Evolutionary conservation across 2,888 invertebrate genomes (phyloP).

Genomic region (Selenia dentaria): DNA sequence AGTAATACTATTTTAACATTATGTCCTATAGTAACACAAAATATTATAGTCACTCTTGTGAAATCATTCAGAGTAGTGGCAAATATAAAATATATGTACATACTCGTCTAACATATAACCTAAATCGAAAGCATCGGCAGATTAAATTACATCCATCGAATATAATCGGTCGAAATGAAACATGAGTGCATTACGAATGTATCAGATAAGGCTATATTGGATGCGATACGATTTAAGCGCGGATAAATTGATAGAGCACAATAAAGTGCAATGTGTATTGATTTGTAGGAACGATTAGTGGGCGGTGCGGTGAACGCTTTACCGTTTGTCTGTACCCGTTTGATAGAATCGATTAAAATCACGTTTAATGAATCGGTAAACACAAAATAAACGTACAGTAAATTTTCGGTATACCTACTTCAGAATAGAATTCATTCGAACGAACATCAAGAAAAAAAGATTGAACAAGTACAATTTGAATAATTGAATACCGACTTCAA

Average conservation of each 20-base stretch:
- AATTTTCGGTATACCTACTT: no score
- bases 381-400: no score
- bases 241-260: constrained; percentile 35
- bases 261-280: constrained; percentile 36
- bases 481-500: no score
- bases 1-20: no score
- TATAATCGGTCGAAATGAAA: constrained; percentile 15
- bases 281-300: constrained; percentile 35
- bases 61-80: no score
- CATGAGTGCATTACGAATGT: constrained; percentile 15
- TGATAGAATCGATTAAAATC: constrained; percentile 16
- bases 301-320: constrained; percentile 25
- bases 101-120: not conserved
- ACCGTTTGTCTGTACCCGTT: constrained; percentile 19
- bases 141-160: constrained; percentile 6
- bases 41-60: no score
- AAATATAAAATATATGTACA: not conserved
- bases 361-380: no score
- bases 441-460: no score
- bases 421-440: no score
- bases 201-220: constrained; percentile 26
- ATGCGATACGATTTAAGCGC: constrained; percentile 25
- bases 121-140: not conserved
- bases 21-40: no score
- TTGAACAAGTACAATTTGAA: no score